A percentile compares a stretch with the other conserved stretches of the same genome.
Evolutionary conservation across 1,140 invertebrate genomes (phyloP).

Genomic region (Dinoponera quadriceps): DNA sequence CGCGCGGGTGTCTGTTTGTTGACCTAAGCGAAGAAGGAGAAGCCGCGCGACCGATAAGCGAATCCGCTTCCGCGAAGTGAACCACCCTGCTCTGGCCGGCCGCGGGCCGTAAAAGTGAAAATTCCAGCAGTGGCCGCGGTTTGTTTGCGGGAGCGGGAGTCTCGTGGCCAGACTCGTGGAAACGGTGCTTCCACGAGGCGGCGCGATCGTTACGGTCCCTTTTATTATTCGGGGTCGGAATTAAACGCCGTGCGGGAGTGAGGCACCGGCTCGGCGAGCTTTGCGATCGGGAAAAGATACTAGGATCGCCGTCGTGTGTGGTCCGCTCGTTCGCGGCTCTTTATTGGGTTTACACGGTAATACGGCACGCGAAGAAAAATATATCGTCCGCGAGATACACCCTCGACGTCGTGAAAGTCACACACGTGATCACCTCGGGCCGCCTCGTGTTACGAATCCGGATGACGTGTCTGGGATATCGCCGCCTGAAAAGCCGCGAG

Average conservation of each 20-base stretch:
- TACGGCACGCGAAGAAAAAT: conserved; percentile 70
- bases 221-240: conserved; percentile 69
- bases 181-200: conserved; percentile 64
- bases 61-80: conserved; percentile 76
- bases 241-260: conserved; percentile 49
- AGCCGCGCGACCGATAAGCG: conserved; percentile 71
- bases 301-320: conserved; percentile 65
- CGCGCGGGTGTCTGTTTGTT: conserved; percentile 68
- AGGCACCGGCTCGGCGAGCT: conserved; percentile 55
- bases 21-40: conserved; percentile 70
- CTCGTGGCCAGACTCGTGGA: conserved; percentile 61
- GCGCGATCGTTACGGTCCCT: conserved; percentile 66
- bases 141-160: conserved; percentile 69
- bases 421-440: conserved; percentile 29
- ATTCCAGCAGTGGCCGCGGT: conserved; percentile 65
- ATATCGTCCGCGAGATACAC: conserved; percentile 62
- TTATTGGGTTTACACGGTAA: conserved; percentile 74
- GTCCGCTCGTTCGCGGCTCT: conserved; percentile 70
- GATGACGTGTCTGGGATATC: no score
- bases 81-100: conserved; percentile 55
- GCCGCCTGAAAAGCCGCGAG: background rate
- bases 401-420: conserved; percentile 52
- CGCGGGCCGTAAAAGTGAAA: conserved; percentile 75
- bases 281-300: conserved; percentile 62
- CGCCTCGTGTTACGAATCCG: no score